Percentiles rank a stretch among this genome's conserved stretches.
phyloP scores from a whole-genome alignment of 2,113 vertebrate species.

The Parotia lawesii region DNA sequence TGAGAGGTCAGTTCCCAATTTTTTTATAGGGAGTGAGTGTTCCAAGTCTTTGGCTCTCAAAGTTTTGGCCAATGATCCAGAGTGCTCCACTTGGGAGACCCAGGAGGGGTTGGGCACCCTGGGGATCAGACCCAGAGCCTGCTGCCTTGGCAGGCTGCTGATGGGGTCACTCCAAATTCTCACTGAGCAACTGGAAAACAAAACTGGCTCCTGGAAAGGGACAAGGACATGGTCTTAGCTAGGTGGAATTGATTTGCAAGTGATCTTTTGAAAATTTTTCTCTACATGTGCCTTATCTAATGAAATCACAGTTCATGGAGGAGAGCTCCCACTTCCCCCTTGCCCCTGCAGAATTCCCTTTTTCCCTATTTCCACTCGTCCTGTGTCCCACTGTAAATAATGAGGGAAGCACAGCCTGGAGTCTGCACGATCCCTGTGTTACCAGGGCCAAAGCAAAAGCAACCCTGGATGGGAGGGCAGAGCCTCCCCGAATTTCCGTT shows the following conservation, averaged over 20 bases:
- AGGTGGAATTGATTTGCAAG: conserved; percentile 21
- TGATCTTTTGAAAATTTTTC: conserved; percentile 24
- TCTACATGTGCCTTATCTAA: conserved; percentile 59
- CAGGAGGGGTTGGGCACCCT: not conserved
- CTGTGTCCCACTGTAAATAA: not conserved
- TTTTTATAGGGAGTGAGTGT: not conserved
- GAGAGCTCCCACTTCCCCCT: not conserved
- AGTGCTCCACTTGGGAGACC: not conserved
- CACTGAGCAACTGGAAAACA: not conserved
- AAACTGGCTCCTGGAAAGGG: not conserved
- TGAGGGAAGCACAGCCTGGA: not conserved
- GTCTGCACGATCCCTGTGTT: not conserved
- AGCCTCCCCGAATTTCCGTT: not conserved
- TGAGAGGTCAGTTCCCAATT: not conserved
- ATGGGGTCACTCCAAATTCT: not conserved
- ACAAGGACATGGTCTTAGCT: not conserved
- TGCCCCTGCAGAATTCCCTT: not conserved
- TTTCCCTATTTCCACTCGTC: not conserved
- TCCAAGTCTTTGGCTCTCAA: not conserved
- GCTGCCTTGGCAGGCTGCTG: not conserved
- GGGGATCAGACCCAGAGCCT: not conserved
- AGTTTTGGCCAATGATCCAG: not conserved
- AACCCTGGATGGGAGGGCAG: not conserved
- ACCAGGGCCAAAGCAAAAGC: conserved; percentile 24
- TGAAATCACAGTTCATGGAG: not conserved